phyloP scores from a whole-genome alignment of 2,797 vertebrate species.

The Coluber constrictor region DNA sequence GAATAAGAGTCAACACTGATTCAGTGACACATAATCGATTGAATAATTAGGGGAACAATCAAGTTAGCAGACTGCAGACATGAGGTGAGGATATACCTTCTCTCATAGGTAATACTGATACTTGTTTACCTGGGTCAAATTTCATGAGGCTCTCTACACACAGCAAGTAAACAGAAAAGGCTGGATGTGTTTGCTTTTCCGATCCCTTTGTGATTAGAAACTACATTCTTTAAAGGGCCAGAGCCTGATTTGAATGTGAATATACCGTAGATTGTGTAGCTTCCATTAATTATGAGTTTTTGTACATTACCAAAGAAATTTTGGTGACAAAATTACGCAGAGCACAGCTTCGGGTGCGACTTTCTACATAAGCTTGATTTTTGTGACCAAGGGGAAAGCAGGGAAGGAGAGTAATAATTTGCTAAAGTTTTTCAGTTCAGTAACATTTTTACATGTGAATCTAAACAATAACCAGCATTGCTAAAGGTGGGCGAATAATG shows the following conservation, averaged over 20 bases:
- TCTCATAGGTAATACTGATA: not conserved
- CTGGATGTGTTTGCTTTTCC: not conserved
- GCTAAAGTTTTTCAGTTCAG: not conserved
- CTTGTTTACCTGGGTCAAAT: not conserved
- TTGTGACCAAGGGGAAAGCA: not conserved
- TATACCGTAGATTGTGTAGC: not conserved
- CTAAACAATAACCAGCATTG: not conserved
- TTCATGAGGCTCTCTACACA: not conserved
- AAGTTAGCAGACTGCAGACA: not conserved
- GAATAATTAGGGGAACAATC: not conserved
- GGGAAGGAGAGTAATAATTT: not conserved
- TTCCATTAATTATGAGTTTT: not conserved
- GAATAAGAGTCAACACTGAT: not conserved
- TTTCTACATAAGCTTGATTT: not conserved
- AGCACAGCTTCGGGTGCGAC: not conserved
- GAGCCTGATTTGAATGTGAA: not conserved
- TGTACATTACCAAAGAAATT: not conserved
- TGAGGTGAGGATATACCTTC: not conserved
- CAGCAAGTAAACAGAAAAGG: not conserved
- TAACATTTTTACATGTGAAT: too few species aligned
- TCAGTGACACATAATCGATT: not conserved
- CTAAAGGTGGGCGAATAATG: not conserved
- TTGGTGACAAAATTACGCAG: not conserved
- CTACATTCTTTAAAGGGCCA: not conserved
- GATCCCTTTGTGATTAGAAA: not conserved